These are phyloP conservation scores for Brienomyrus brachyistius DNA, from an alignment of 2,113 vertebrate species.

Conservation along the genomic window DNA sequence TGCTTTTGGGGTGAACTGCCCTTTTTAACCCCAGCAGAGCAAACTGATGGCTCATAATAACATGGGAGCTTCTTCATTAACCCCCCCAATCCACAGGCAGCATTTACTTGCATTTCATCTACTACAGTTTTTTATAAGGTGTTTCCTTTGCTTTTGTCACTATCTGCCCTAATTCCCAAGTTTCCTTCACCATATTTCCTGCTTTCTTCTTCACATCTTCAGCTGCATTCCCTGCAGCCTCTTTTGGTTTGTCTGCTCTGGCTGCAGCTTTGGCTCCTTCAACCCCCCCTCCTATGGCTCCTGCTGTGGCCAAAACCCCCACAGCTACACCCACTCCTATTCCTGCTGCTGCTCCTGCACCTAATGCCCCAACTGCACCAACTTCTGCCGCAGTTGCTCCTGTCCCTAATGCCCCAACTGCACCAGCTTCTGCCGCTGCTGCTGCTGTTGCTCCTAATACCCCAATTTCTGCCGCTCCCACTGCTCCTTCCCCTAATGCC, in stretches of 20 bases:
- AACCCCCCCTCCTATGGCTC: neutral
- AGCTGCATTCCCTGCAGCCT: neutral
- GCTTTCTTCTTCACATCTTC: neutral
- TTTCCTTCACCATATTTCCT: neutral
- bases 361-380: neutral
- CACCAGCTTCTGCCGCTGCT: too few species aligned
- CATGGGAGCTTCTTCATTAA: too few species aligned
- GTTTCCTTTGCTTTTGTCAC: neutral
- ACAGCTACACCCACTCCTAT: neutral
- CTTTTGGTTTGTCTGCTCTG: neutral
- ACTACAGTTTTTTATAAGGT: too few species aligned
- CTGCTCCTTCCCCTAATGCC: neutral
- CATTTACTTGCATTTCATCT: too few species aligned
- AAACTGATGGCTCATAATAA: fast-evolving
- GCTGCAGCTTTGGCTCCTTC: neutral
- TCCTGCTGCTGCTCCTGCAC: neutral
- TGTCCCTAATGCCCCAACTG: too few species aligned
- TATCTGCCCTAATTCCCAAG: neutral
- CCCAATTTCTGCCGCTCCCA: too few species aligned
- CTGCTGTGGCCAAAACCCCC: neutral
- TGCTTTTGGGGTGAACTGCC: too few species aligned
- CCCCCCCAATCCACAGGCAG: too few species aligned
- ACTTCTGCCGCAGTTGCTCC: neutral
- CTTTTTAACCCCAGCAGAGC: too few species aligned
- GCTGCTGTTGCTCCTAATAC: too few species aligned